Evolutionary conservation across 2,797 vertebrate genomes (phyloP), one percentile per base, ranked within the genome.

Genomic region (Scleropages formosus): DNA sequence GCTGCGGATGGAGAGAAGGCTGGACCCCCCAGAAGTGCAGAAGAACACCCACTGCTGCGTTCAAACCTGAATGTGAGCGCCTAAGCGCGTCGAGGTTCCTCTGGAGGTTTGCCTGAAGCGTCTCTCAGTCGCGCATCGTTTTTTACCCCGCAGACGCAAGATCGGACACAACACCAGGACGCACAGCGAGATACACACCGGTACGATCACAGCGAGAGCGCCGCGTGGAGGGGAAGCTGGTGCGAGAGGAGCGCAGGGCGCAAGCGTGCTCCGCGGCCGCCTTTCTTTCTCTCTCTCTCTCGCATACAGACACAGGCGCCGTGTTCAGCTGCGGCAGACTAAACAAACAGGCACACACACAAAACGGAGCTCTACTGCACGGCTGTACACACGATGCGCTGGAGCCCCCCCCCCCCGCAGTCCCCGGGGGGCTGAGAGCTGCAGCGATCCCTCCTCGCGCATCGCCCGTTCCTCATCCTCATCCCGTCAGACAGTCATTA

Each of bases 231-330:
- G 79, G 78, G 53, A 80, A 75, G 74, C 63, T 65, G 77, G 64
- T 77, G 60, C 63, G 72, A 39, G 31, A 39, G 31, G 39, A 75
- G 44, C 60, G 78, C 73, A 80, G 67, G 66, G 77, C 78, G 80
- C 80, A 78, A 73, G 77, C 77, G 83, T 82, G 63, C 75, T 56
- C 76, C 62, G 44, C 73, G 66, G 71, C 74, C 78, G 79, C 77
- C 80, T 81, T 81, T 77, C 80, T 2, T 31, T 39, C 31, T 2
- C 31, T 39, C 31, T 2, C 31, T 39, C 31, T 39, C 31, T 2
- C 31, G 2, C 31, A 2, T 31, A 2, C 31, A 39, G 2, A 2
- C 31, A 39, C 31, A 39, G 2, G 6, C 31, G 6, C 31, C 31
- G n/a, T n/a, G n/a, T n/a, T n/a, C n/a, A n/a, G n/a, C 31, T 39